These are phyloP conservation scores for Casuarius casuarius DNA, from an alignment of 2,113 vertebrate species.

Conservation along the genomic window DNA sequence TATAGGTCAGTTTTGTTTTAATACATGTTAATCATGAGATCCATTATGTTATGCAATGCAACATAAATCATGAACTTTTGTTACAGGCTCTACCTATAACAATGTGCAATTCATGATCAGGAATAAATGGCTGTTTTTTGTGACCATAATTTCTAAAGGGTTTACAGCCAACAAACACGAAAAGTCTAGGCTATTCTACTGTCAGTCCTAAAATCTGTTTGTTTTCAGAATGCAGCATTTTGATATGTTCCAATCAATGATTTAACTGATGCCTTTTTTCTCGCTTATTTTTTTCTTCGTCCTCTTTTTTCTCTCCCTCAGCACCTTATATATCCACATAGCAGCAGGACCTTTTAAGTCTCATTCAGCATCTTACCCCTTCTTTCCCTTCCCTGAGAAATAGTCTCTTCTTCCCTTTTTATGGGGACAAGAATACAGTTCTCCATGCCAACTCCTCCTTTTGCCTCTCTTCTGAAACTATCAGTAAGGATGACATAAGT, in stretches of 20 bases:
- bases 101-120: background rate
- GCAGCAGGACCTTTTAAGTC: background rate
- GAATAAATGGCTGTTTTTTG: background rate
- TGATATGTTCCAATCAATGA: background rate
- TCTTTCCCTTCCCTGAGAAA: background rate
- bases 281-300: background rate
- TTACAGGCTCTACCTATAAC: background rate
- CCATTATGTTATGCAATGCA: background rate
- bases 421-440: background rate
- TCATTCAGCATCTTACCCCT: background rate
- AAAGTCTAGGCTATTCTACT: background rate
- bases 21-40: background rate
- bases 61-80: background rate
- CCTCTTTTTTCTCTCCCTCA: background rate
- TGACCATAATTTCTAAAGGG: background rate
- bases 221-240: background rate
- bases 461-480: background rate
- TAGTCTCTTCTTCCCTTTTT: background rate
- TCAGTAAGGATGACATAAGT: background rate
- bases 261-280: background rate
- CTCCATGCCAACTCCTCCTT: background rate
- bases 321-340: background rate
- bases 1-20: background rate
- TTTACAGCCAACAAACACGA: background rate
- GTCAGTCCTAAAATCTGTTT: background rate